A percentile compares a stretch with the other conserved stretches of the same genome.
Evolutionary conservation across 2,113 vertebrate species (phyloP).

Genomic region (Cisticola juncidis): DNA sequence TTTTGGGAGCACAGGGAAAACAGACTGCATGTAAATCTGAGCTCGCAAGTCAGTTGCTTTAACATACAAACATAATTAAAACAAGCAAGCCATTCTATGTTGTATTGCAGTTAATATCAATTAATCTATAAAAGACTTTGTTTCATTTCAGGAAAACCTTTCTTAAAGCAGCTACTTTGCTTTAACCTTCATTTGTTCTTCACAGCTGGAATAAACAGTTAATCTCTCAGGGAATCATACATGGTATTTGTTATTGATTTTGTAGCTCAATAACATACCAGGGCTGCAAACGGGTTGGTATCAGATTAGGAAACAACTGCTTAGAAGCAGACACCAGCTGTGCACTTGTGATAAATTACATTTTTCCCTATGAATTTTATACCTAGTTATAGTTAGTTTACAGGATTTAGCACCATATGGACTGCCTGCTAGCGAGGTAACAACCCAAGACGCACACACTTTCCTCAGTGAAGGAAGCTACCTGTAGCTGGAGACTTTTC

Average conservation of each 20-base stretch:
- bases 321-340: slow-evolving; percentile 72
- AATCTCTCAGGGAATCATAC: slow-evolving; percentile 68
- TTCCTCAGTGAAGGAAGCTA: slow-evolving; percentile 9
- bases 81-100: neutral
- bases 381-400: slow-evolving; percentile 71
- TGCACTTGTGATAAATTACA: slow-evolving; percentile 73
- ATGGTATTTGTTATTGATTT: slow-evolving; percentile 75
- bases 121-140: neutral
- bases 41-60: slow-evolving; percentile 13
- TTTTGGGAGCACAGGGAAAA: neutral
- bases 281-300: slow-evolving; percentile 55
- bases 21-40: neutral
- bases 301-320: slow-evolving; percentile 75
- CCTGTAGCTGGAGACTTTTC: slow-evolving; percentile 31
- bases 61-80: neutral
- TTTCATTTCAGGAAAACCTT: neutral
- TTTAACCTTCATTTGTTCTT: slow-evolving; percentile 75
- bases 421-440: slow-evolving; percentile 29
- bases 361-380: slow-evolving; percentile 68
- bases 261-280: slow-evolving; percentile 66
- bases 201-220: slow-evolving; percentile 65
- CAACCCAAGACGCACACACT: neutral
- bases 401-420: slow-evolving; percentile 71
- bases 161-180: neutral
- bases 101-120: slow-evolving; percentile 25